These are phyloP conservation scores for Varanus komodoensis DNA, from an alignment of 2,113 vertebrate species.

Conservation along the genomic window DNA sequence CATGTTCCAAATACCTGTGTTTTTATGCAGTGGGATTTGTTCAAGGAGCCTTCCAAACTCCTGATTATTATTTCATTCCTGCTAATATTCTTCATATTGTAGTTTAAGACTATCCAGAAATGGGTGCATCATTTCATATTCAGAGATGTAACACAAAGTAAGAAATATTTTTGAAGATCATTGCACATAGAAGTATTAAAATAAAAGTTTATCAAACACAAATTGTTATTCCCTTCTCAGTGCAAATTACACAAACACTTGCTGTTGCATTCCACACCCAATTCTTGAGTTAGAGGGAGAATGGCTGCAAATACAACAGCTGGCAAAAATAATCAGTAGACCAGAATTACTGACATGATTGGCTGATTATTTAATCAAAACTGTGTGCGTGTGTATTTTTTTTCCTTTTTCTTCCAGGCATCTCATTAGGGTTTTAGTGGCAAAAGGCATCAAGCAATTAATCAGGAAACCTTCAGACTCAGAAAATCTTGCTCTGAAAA, in stretches of 20 bases:
- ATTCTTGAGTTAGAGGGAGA: slow-evolving; percentile 27
- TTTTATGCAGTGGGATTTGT: background rate
- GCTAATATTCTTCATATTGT: background rate
- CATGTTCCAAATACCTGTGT: no score
- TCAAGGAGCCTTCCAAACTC: no score
- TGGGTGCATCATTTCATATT: slow-evolving; percentile 35
- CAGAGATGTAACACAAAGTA: background rate
- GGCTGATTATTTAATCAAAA: slow-evolving; percentile 63
- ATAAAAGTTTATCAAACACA: background rate
- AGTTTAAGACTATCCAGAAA: slow-evolving; percentile 21
- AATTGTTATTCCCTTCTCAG: slow-evolving; percentile 31
- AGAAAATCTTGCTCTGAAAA: slow-evolving; percentile 43
- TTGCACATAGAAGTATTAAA: background rate
- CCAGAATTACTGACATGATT: slow-evolving; percentile 44
- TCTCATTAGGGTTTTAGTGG: slow-evolving; percentile 56
- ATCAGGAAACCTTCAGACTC: slow-evolving; percentile 42
- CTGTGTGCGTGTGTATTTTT: background rate
- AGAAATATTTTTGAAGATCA: slow-evolving; percentile 21
- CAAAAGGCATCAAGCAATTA: slow-evolving; percentile 50
- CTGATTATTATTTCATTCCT: background rate
- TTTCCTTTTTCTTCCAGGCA: slow-evolving; percentile 13
- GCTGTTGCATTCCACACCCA: background rate
- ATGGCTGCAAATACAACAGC: slow-evolving; percentile 46
- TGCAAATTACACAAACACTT: background rate
- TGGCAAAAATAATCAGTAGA: slow-evolving; percentile 51